Evolutionary conservation across 2,797 vertebrate species (phyloP).

Genomic region (Emys orbicularis): DNA sequence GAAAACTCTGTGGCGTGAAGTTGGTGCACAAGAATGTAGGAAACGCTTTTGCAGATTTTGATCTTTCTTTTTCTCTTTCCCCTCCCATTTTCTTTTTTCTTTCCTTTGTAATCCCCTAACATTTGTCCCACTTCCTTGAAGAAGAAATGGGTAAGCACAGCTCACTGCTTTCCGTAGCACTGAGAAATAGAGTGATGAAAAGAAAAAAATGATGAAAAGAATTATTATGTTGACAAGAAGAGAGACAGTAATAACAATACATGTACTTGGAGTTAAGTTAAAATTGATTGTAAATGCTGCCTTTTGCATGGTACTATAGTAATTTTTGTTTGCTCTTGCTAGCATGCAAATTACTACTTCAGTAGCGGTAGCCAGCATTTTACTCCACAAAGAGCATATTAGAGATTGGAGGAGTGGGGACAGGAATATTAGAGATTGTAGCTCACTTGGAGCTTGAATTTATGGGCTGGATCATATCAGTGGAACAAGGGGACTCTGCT

Average conservation of each 20-base stretch:
- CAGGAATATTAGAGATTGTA: background rate
- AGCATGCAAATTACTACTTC: background rate
- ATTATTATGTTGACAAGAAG: slow-evolving; percentile 14
- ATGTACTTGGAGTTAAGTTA: background rate
- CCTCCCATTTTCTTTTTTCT: background rate
- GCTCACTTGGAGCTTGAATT: background rate
- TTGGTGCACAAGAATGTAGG: background rate
- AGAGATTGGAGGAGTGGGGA: background rate
- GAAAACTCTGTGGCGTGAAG: background rate
- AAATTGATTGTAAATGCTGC: background rate
- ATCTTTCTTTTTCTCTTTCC: slow-evolving; percentile 44
- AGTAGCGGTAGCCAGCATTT: background rate
- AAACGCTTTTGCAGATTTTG: slow-evolving; percentile 32
- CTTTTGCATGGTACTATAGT: background rate
- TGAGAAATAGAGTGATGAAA: slow-evolving; percentile 17
- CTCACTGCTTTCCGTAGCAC: background rate
- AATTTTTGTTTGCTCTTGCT: slow-evolving; percentile 5
- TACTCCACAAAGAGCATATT: background rate
- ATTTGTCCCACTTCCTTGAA: slow-evolving; percentile 50
- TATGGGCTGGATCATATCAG: background rate
- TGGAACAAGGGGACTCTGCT: background rate
- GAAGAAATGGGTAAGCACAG: slow-evolving; percentile 59
- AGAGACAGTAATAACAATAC: background rate
- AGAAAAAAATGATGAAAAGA: background rate
- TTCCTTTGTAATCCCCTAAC: slow-evolving; percentile 39